Evolutionary conservation across 2,113 vertebrate genomes (phyloP).

Genomic region (Strigops habroptila): DNA sequence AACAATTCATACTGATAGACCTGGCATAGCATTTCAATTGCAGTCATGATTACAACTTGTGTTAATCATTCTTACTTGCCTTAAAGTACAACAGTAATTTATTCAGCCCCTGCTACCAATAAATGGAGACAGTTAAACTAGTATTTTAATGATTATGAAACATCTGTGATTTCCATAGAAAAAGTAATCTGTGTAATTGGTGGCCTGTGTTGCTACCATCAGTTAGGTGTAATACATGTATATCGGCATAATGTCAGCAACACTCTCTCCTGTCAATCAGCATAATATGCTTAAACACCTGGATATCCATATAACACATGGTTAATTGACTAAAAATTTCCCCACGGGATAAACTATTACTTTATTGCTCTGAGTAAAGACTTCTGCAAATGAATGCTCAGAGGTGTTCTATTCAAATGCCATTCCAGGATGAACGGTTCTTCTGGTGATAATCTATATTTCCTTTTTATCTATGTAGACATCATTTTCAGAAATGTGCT

Average conservation of each 20-base stretch:
- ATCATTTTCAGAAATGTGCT: neutral
- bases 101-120: neutral
- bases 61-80: neutral
- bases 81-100: neutral
- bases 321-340: constrained; percentile 20
- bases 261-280: neutral
- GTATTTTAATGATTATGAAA: neutral
- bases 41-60: neutral
- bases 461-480: neutral
- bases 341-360: neutral
- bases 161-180: constrained; percentile 6
- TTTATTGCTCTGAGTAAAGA: neutral
- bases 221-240: neutral
- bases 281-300: constrained; percentile 1
- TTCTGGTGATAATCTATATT: neutral
- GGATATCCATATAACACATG: neutral
- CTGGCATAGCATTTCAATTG: neutral
- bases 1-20: neutral
- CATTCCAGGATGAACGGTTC: neutral
- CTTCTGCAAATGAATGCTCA: neutral
- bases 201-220: neutral
- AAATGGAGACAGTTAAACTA: neutral
- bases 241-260: neutral
- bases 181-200: neutral
- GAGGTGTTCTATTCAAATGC: neutral